A percentile compares a stretch with the other conserved stretches of the same genome.
Conservation (phyloP, 2,888 invertebrate genomes). For the Hydroisotoma schaefferi region DNA sequence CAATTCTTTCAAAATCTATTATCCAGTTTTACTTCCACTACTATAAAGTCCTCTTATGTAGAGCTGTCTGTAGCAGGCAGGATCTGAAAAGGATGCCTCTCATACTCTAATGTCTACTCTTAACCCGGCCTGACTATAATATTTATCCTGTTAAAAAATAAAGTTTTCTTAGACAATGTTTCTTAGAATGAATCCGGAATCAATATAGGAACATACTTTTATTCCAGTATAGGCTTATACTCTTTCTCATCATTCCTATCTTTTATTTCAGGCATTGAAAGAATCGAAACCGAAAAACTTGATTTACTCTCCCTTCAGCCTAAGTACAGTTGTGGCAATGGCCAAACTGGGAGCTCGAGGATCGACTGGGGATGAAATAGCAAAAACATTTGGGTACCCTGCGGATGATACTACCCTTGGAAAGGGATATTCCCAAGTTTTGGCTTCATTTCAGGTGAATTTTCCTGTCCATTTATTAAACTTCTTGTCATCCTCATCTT, state of each 20-base stretch:
- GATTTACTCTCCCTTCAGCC: constrained; percentile 44
- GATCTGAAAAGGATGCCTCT: neutral
- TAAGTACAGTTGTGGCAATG: constrained; percentile 43
- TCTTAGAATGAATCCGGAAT: neutral
- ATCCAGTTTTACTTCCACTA: too few relatives aligned
- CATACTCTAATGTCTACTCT: neutral
- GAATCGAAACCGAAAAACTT: constrained; percentile 25
- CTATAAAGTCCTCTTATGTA: too few relatives aligned
- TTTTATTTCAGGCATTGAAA: constrained; percentile 7
- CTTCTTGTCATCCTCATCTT: too few relatives aligned
- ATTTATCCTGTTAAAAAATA: neutral
- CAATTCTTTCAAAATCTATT: too few relatives aligned
- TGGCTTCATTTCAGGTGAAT: constrained; percentile 38
- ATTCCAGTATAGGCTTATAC: neutral
- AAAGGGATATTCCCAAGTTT: constrained; percentile 34
- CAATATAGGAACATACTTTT: neutral
- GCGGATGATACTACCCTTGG: constrained; percentile 25
- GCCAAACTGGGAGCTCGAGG: constrained; percentile 39
- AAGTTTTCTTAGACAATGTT: neutral
- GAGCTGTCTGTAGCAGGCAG: too few relatives aligned
- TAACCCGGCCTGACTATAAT: neutral
- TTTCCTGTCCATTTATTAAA: constrained; percentile 13
- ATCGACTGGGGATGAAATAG: constrained; percentile 28
- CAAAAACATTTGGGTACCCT: constrained; percentile 20
- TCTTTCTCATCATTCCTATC: neutral